Conservation (phyloP, 2,113 vertebrate genomes). For the Azemiops feae region DNA sequence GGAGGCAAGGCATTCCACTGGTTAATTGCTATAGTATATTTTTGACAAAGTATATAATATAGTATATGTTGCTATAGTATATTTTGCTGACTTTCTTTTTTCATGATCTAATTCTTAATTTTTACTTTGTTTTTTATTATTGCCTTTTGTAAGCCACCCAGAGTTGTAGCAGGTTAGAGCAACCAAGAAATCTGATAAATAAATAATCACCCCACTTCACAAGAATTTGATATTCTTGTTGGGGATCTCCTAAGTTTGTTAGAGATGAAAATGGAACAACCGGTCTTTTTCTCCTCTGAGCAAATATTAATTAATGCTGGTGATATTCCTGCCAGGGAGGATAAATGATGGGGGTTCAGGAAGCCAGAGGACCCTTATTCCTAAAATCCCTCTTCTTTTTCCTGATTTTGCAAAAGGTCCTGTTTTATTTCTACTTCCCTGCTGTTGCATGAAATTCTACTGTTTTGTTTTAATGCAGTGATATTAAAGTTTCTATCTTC, state of each 20-base stretch:
- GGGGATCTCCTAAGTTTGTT: not conserved
- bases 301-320: conserved; percentile 50
- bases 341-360: conserved; percentile 39
- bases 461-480: conserved; percentile 37
- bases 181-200: not conserved
- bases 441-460: conserved; percentile 43
- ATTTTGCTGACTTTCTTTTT: not conserved
- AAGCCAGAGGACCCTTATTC: conserved; percentile 48
- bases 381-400: conserved; percentile 19
- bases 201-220: not conserved
- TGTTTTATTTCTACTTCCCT: conserved; percentile 48
- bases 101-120: not conserved
- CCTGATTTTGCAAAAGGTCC: not conserved
- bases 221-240: not conserved
- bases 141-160: not conserved
- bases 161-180: not conserved
- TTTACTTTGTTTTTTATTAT: not conserved
- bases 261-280: conserved; percentile 44
- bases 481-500: not conserved
- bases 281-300: conserved; percentile 50
- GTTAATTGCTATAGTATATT: not conserved
- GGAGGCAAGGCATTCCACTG: not conserved
- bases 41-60: not conserved
- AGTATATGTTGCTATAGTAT: not conserved
- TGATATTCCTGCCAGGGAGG: conserved; percentile 36